Base-by-base conservation (phyloP, 92 coral and sea anemone genomes). In the Ricordea florida region DNA sequence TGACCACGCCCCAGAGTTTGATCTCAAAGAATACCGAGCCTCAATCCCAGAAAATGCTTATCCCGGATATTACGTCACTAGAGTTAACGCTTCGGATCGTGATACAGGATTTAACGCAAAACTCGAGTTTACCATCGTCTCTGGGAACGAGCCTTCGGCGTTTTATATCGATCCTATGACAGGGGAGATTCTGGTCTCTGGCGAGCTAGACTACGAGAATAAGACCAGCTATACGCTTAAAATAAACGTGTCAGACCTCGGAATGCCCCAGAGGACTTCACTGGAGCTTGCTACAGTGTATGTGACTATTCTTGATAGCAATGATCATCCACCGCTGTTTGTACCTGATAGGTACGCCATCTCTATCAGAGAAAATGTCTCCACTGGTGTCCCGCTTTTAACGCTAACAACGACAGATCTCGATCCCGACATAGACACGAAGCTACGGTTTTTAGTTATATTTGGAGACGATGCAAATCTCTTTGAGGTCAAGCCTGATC, bases 301-400 rank as follows among this genome's bases (percentile, higher is more conserved):
- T 9, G 82, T 94, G 27, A 79, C 48, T 18, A 73, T 94, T 29
- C 64, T 75, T 9, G 98, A 94, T 57, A 63, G 77, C 21, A 94
- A 94, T 45, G 90, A 87, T 27, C 90, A 94, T 10, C 91, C 97
- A 3, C 98, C 98, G 6, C 80, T 88, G 13, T 94, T 94, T 59
- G 34, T 4, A n/a, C 82, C 83, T 23, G 72, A 74, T 8, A 57
- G 44, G 20, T 91, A 94, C 62, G 36, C 64, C 26, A 81, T 72
- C 6, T 44, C 78, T 0, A 57, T 94, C 1, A 37, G 57, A 22
- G 98, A 94, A 66, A 83, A 91, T 37, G 87, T 78, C 17, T 27
- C 84, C 50, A n/a, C 79, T 32, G 92, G 92, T n/a, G 57, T 83
- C 1, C 53, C 79, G 30, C 81, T 94, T 33, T 62, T 69, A 13